Evolutionary conservation across 2,797 vertebrate species (phyloP), one percentile per base, ranked within the genome.

Genomic region (Leptatherina wallacei): DNA sequence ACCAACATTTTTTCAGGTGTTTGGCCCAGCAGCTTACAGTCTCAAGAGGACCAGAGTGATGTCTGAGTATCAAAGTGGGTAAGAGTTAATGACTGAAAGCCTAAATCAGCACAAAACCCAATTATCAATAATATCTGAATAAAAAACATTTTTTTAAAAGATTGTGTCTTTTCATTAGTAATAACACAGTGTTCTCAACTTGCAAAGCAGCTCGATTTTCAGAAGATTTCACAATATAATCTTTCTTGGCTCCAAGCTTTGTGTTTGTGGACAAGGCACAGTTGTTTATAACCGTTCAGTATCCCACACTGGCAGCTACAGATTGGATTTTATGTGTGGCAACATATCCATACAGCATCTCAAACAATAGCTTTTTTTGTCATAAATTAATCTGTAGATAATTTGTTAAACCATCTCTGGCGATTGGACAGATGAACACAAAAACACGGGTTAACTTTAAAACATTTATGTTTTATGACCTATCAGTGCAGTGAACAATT

Each of bases 31-130:
- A 58, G 61, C 64, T 80, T 69, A 56, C 27, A 35, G 68, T 85
- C 88, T 85, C 81, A 49, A 66, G 85, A 78, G 89, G 73, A 72
- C 73, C 60, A 24, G 35, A 36, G 63, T 77, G 78, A 78, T 84
- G 74, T 78, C 82, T 77, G 73, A 27, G 51, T 83, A 85, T 91
- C 86, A 86, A 68, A 81, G 65, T 9, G 30, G 69, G 54, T 60
- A 64, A 75, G 68, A 74, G 68, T 75, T 75, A 89, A 82, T 60
- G 84, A 73, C 69, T 59, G 35, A 71, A 62, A 83, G 69, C 64
- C 44, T n/a, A 78, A 79, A 83, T 85, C 78, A 88, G 80, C 83
- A 70, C 14, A 73, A 71, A 88, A 78, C 71, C 42, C 55, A 78
- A 75, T 77, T 73, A 55, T 38, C 78, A 40, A 81, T 84, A 82